Evolutionary conservation across 2,888 invertebrate species (phyloP).

Genomic region (Ptychoptera contaminata): DNA sequence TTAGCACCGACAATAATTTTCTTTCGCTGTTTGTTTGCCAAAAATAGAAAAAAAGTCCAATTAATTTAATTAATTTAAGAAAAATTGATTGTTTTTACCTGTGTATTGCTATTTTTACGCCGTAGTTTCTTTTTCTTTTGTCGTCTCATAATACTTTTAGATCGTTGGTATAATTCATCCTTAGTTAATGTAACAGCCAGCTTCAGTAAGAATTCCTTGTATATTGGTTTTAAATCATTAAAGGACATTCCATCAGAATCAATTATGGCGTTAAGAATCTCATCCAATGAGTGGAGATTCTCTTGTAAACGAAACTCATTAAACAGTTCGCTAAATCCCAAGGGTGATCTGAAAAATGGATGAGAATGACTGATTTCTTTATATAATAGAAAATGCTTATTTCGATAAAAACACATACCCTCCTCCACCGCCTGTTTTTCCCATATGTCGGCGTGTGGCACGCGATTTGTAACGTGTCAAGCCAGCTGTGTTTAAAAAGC

Average conservation of each 20-base stretch:
- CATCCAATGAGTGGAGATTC: slow-evolving; percentile 74
- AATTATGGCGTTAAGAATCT: slow-evolving; percentile 74
- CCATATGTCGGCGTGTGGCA: slow-evolving; percentile 26
- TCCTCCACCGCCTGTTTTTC: slow-evolving; percentile 19
- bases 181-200: slow-evolving; percentile 79
- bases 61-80: not conserved
- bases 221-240: slow-evolving; percentile 80
- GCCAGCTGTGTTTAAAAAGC: slow-evolving; percentile 69
- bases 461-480: slow-evolving; percentile 56
- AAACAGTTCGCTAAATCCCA: slow-evolving; percentile 75
- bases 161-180: slow-evolving; percentile 78
- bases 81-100: slow-evolving; percentile 24
- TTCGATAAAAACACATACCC: slow-evolving; percentile 25
- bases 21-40: slow-evolving; percentile 36
- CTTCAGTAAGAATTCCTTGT: slow-evolving; percentile 77
- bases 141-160: slow-evolving; percentile 76
- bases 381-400: too few species aligned
- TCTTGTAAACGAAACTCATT: slow-evolving; percentile 78
- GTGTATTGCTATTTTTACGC: slow-evolving; percentile 35
- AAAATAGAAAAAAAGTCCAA: not conserved
- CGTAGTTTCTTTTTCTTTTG: slow-evolving; percentile 56
- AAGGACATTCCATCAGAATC: slow-evolving; percentile 88
- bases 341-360: slow-evolving; percentile 47
- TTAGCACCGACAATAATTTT: slow-evolving; percentile 43
- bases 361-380: too few species aligned